A percentile compares a stretch with the other conserved stretches of the same genome.
Conservation (phyloP, 1,140 invertebrate genomes). For the Platyura marginata region DNA sequence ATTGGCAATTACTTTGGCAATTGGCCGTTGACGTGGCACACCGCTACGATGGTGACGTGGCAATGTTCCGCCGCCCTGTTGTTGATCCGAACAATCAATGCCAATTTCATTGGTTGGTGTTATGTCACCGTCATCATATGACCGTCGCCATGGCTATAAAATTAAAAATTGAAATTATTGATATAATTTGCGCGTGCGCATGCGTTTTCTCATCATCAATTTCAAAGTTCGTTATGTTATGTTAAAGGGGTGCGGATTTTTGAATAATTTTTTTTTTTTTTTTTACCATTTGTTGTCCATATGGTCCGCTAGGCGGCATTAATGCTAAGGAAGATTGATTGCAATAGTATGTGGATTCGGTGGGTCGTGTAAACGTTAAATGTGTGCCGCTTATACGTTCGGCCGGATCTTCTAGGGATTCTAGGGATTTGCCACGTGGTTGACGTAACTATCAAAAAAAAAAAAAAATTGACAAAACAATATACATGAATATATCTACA, state of each 20-base stretch:
- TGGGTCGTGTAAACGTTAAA: conserved; percentile 29
- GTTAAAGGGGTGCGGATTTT: too few species aligned
- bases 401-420: conserved; percentile 53
- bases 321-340: too few species aligned
- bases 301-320: too few species aligned
- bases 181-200: too few species aligned
- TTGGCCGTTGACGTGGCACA: not conserved
- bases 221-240: too few species aligned
- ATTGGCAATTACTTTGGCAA: conserved; percentile 1
- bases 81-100: conserved; percentile 31
- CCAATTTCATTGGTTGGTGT: conserved; percentile 64
- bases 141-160: conserved; percentile 43
- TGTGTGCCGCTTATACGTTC: conserved; percentile 35
- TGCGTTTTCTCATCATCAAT: too few species aligned
- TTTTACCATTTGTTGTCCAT: too few species aligned
- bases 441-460: conserved; percentile 36
- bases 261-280: too few species aligned
- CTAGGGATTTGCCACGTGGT: conserved; percentile 63
- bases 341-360: not conserved
- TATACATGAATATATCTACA: conserved; percentile 1
- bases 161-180: too few species aligned
- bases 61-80: conserved; percentile 52
- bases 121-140: conserved; percentile 76
- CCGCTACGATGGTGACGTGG: not conserved
- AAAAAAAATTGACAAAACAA: conserved; percentile 6